Evolutionary conservation across 2,888 invertebrate species (phyloP).

Genomic region (Baccha elongata): DNA sequence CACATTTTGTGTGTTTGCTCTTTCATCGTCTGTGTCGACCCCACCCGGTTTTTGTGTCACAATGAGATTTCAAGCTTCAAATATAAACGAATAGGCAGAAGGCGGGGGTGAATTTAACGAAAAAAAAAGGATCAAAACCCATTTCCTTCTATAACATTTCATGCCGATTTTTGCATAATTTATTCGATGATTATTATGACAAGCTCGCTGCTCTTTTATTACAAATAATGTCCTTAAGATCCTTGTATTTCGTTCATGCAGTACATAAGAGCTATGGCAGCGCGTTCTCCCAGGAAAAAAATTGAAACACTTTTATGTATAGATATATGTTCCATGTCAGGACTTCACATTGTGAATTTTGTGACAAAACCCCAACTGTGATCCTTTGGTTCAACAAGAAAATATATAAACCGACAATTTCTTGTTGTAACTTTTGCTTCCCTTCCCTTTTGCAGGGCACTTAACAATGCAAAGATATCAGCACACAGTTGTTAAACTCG

Average conservation of each 20-base stretch:
- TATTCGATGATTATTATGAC: slow-evolving; percentile 82
- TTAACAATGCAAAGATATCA: slow-evolving; percentile 64
- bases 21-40: slow-evolving; percentile 2
- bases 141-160: slow-evolving; percentile 42
- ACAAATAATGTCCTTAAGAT: slow-evolving; percentile 65
- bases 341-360: slow-evolving; percentile 44
- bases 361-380: slow-evolving; percentile 65
- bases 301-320: slow-evolving; percentile 69
- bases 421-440: slow-evolving; percentile 46
- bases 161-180: slow-evolving; percentile 81
- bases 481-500: slow-evolving; percentile 62
- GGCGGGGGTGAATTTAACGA: not conserved
- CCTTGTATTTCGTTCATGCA: slow-evolving; percentile 38
- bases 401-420: slow-evolving; percentile 33
- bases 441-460: slow-evolving; percentile 34
- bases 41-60: slow-evolving; percentile 24
- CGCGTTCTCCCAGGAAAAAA: not conserved
- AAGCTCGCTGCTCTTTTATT: slow-evolving; percentile 67
- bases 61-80: slow-evolving; percentile 60
- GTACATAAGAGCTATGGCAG: not conserved
- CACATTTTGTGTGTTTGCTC: slow-evolving; percentile 23
- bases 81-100: slow-evolving; percentile 25
- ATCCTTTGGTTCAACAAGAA: slow-evolving; percentile 12
- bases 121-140: slow-evolving; percentile 66
- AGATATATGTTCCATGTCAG: slow-evolving; percentile 46